A percentile compares a stretch with the other conserved stretches of the same genome.
Evolutionary conservation across 2,113 vertebrate genomes (phyloP).

Genomic region (Salvelinus namaycush): DNA sequence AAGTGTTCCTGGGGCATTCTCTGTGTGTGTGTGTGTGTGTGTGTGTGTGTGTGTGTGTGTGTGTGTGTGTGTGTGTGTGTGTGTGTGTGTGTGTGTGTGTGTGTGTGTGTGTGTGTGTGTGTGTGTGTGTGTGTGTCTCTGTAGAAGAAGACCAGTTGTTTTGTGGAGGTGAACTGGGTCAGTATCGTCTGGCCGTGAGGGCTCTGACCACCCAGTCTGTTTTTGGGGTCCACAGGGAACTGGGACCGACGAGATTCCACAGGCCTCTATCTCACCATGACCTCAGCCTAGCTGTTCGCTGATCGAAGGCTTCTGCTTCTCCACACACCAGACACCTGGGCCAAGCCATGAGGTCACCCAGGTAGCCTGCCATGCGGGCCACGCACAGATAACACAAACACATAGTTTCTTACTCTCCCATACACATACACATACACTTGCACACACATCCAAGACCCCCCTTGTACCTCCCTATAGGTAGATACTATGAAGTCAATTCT

Average conservation of each 20-base stretch:
- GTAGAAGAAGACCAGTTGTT: conserved; percentile 35
- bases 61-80: conserved; percentile 11
- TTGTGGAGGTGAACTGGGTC: not conserved
- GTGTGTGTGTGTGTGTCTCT: conserved; percentile 1
- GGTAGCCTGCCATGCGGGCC: conserved; percentile 53
- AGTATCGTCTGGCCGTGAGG: conserved; percentile 15
- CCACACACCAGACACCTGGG: conserved; percentile 43
- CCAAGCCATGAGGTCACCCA: conserved; percentile 68
- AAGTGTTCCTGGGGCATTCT: conserved; percentile 2
- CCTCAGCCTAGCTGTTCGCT: conserved; percentile 62
- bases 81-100: too few relatives aligned
- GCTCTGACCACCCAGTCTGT: conserved; percentile 55
- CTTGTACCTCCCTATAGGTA: not conserved
- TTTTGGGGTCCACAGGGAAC: conserved; percentile 64
- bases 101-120: conserved; percentile 6
- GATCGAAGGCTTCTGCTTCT: conserved; percentile 68
- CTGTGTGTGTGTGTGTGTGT: conserved; percentile 27
- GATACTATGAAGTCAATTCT: not conserved
- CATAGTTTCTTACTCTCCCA: not conserved
- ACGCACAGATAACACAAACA: not conserved
- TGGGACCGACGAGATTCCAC: conserved; percentile 57
- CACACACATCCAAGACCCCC: conserved; percentile 13
- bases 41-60: conserved; percentile 8
- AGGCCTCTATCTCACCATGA: conserved; percentile 70
- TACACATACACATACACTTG: not conserved